These are phyloP conservation scores for Lasiommata megera DNA, from an alignment of 2,888 invertebrate genomes.

Conservation along the genomic window DNA sequence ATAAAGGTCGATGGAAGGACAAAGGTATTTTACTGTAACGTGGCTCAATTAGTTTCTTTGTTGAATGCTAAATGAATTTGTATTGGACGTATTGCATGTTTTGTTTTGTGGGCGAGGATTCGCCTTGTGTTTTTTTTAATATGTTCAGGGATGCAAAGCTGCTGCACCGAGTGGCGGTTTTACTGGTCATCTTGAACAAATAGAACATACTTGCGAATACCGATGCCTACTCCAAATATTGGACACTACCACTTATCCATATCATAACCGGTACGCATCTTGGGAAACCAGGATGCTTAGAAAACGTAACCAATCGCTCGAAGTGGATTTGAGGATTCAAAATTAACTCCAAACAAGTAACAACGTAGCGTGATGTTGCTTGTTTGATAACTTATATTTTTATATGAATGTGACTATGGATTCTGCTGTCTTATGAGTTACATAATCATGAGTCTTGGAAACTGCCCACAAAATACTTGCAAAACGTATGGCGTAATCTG, in stretches of 20 bases:
- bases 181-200: not conserved
- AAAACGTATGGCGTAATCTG: not conserved
- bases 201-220: not conserved
- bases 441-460: not conserved
- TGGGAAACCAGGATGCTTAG: not conserved
- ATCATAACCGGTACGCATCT: not conserved
- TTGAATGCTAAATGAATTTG: not conserved
- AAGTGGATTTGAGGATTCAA: not conserved
- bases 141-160: not conserved
- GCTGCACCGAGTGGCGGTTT: not conserved
- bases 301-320: not conserved
- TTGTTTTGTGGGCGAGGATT: not conserved
- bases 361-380: not conserved
- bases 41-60: not conserved
- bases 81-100: conserved; percentile 1
- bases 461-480: not conserved
- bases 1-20: not conserved
- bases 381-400: too few relatives aligned
- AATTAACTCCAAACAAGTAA: not conserved
- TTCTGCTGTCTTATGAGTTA: not conserved
- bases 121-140: conserved; percentile 1
- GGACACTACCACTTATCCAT: not conserved
- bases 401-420: not conserved
- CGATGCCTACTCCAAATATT: not conserved
- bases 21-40: not conserved